These are phyloP conservation scores for Euwallacea similis DNA, from an alignment of 1,140 invertebrate species.

Conservation along the genomic window DNA sequence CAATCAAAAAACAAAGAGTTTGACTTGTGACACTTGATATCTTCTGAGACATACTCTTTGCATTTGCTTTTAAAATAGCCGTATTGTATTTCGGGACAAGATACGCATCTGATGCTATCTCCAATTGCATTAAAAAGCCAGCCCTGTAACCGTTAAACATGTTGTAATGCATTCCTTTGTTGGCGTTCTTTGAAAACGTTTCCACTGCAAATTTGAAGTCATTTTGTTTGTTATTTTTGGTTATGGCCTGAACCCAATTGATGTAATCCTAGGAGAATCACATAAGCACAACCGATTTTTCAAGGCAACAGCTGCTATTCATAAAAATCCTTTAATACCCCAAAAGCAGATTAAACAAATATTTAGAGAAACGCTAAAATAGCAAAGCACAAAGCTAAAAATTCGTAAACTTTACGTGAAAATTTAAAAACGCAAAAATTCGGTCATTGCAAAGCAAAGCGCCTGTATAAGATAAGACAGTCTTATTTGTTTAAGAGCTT, in stretches of 20 bases:
- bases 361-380: constrained; percentile 27
- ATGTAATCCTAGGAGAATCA: too few species aligned
- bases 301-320: neutral
- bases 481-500: neutral
- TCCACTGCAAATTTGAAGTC: too few species aligned
- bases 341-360: constrained; percentile 13
- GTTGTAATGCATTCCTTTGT: too few species aligned
- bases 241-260: too few species aligned
- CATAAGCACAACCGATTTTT: too few species aligned
- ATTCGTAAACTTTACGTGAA: constrained; percentile 16
- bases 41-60: neutral
- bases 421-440: constrained; percentile 18
- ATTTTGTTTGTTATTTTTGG: too few species aligned
- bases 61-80: constrained; percentile 15
- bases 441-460: neutral
- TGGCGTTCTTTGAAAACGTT: too few species aligned
- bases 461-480: neutral
- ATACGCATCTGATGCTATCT: constrained; percentile 2
- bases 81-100: constrained; percentile 16
- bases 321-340: constrained; percentile 21
- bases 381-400: constrained; percentile 23
- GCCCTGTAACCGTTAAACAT: too few species aligned
- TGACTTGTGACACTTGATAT: constrained; percentile 18
- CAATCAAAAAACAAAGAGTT: constrained; percentile 19
- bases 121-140: too few species aligned